Evolutionary conservation across 2,888 invertebrate species (phyloP).

Genomic region (Nymphalis polychloros): DNA sequence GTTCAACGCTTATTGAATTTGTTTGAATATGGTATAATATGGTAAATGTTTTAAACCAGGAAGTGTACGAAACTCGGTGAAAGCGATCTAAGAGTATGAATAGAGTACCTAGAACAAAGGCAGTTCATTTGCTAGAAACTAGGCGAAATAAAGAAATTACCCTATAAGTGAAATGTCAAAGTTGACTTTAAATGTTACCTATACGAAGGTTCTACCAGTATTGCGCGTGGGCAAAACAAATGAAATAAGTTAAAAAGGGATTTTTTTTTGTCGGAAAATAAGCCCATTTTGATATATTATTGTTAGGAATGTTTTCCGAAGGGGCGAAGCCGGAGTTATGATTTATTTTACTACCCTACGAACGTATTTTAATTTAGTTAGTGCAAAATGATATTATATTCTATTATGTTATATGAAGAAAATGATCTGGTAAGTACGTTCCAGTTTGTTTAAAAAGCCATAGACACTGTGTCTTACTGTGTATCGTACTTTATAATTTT

Average conservation of each 20-base stretch:
- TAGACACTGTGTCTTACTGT: too few species aligned
- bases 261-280: too few species aligned
- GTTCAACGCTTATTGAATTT: slow-evolving; percentile 58
- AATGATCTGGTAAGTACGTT: too few species aligned
- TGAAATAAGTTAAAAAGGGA: background rate
- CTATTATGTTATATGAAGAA: too few species aligned
- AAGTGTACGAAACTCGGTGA: slow-evolving; percentile 71
- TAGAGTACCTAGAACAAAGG: slow-evolving; percentile 67
- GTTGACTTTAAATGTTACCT: slow-evolving; percentile 69
- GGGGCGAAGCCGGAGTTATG: too few species aligned
- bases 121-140: slow-evolving; percentile 72
- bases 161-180: slow-evolving; percentile 72
- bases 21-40: slow-evolving; percentile 58
- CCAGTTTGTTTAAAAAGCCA: too few species aligned
- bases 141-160: slow-evolving; percentile 71
- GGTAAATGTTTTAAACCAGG: slow-evolving; percentile 66
- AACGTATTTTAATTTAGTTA: too few species aligned
- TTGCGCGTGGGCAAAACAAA: slow-evolving; percentile 1
- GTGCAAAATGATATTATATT: too few species aligned
- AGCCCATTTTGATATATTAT: too few species aligned
- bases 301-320: too few species aligned
- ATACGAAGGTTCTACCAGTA: slow-evolving; percentile 41
- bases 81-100: slow-evolving; percentile 54
- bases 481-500: too few species aligned
- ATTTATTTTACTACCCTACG: too few species aligned